Evolutionary conservation across 2,888 invertebrate genomes (phyloP), one percentile per base, ranked within the genome.

Genomic region (Phasia obesa): DNA sequence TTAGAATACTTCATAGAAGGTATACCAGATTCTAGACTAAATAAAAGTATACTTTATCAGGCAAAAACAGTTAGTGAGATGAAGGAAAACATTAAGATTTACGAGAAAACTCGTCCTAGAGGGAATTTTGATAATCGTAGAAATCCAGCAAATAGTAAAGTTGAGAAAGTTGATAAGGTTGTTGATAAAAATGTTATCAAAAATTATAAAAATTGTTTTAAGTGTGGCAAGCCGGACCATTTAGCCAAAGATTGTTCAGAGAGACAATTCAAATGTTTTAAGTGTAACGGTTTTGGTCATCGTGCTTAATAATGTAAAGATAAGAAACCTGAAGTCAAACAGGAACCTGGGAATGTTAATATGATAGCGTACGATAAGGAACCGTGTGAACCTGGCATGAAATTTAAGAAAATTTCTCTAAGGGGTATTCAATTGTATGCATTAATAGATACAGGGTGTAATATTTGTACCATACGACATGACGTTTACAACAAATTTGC

Each of bases 1-100:
- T 59, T 83, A 13, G 82, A 82, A 31, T 84, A 82, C 69, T 84
- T 84, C 42, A 35, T 76, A 21, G 81, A 82, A 19, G 77, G 80
- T 11, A 75, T 81, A 15, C 84, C 74, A 0, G 76, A 82, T 49
- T 64, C 76, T 5, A 49, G 73, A 11, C 64, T 62, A 2, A 80
- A 75, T 35, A 82, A 84, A 31, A 67, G 27, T 15, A 51, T 74
- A 7, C 42, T 84, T 1, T 81, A 79, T 53, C 78, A 81, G 23
- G 70, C 84, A 17, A 73, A 21, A 35, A 67, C 81, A n/a, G 27
- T 82, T 21, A 59, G 19, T 1, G 74, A 82, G 5, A 42, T 84
- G 23, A 82, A 84, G 67, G 70, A 80, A 7, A 60, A 80, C 2
- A 59, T 82, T 15, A 53, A 62, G 4, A 49, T 84, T 21, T 84